These are phyloP conservation scores for Arrhopalites spinosus DNA, from an alignment of 2,888 invertebrate species.

Conservation along the genomic window DNA sequence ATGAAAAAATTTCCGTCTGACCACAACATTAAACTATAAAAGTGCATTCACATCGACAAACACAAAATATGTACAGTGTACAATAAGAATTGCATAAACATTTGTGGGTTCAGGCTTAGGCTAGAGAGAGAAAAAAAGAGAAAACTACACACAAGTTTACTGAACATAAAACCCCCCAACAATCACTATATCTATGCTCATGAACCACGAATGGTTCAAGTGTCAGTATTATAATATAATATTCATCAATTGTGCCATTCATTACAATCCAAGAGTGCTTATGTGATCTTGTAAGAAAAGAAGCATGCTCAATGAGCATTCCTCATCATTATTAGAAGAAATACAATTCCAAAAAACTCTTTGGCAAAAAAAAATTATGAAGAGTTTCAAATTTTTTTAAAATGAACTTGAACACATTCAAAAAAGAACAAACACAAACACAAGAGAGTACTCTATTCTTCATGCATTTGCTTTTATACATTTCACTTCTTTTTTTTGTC, in stretches of 20 bases:
- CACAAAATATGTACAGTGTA: not conserved
- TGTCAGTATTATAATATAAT: not conserved
- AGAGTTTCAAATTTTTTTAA: slow-evolving; percentile 4
- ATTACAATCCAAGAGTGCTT: not conserved
- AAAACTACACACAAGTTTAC: slow-evolving; percentile 15
- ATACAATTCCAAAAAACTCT: no score
- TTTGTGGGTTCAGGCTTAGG: no score
- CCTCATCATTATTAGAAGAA: no score
- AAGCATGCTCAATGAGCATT: not conserved
- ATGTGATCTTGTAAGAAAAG: not conserved
- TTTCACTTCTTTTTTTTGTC: no score
- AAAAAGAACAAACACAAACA: no score
- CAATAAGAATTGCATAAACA: not conserved
- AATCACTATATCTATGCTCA: slow-evolving; percentile 16
- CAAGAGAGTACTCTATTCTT: no score
- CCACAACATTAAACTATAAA: slow-evolving; percentile 21
- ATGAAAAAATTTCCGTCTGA: slow-evolving; percentile 6
- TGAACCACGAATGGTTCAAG: slow-evolving; percentile 24
- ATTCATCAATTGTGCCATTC: no score
- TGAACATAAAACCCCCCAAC: slow-evolving; percentile 26
- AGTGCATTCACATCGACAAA: slow-evolving; percentile 18
- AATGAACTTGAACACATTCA: not conserved
- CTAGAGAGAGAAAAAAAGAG: slow-evolving; percentile 23
- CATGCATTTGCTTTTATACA: no score
- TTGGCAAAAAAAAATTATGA: no score